Percentiles rank a stretch among this genome's conserved stretches.
phyloP scores from a whole-genome alignment of 2,113 vertebrate genomes.

The Ardeotis arabs region DNA sequence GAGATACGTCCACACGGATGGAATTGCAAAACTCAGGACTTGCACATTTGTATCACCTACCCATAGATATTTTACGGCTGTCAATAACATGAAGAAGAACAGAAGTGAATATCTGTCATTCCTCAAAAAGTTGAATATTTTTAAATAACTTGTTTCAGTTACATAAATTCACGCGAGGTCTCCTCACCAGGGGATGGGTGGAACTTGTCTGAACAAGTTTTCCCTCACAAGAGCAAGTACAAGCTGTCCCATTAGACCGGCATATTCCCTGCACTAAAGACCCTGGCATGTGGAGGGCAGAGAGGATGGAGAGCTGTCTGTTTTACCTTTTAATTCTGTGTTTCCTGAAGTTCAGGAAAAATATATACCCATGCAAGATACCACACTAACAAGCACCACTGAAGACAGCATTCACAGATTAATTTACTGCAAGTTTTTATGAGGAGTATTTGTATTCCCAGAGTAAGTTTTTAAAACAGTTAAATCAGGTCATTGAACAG shows the following conservation, averaged over 20 bases:
- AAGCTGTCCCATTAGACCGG: not conserved
- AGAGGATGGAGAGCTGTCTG: not conserved
- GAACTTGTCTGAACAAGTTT: conserved; percentile 29
- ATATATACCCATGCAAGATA: not conserved
- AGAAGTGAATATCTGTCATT: not conserved
- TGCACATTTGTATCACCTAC: not conserved
- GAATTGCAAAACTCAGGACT: not conserved
- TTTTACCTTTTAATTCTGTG: not conserved
- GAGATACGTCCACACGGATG: not conserved
- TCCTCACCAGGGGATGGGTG: not conserved
- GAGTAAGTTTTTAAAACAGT: not conserved
- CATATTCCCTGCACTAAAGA: not conserved
- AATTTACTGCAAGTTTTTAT: not conserved
- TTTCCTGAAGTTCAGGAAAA: not conserved
- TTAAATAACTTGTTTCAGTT: not conserved
- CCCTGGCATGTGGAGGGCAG: not conserved
- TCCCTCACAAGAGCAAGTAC: not conserved
- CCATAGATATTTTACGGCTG: not conserved
- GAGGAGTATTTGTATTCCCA: not conserved
- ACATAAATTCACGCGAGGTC: not conserved
- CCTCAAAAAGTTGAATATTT: not conserved
- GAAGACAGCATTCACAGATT: not conserved
- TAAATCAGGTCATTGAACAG: not conserved
- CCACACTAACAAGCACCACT: not conserved
- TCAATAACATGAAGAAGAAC: not conserved